Percentiles rank a stretch among this genome's conserved stretches.
Conservation (phyloP, 2,113 vertebrate species). For the Corynorhinus townsendii region DNA sequence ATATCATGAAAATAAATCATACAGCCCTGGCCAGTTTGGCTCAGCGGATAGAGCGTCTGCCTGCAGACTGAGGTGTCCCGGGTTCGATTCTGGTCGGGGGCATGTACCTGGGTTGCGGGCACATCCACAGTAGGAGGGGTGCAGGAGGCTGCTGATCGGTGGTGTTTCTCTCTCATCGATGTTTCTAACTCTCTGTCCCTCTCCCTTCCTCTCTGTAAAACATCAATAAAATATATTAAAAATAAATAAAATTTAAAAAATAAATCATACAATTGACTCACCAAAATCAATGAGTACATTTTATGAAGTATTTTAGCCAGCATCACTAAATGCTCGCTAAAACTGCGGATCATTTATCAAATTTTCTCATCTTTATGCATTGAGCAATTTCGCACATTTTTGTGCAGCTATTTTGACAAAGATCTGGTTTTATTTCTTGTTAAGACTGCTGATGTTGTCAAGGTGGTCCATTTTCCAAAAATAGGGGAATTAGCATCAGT, state of each 20-base stretch:
- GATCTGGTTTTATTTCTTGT: slow-evolving; percentile 77
- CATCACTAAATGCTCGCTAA: not conserved
- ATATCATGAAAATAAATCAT: not conserved
- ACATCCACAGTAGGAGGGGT: no score
- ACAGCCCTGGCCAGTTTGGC: no score
- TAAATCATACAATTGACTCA: not conserved
- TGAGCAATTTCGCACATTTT: not conserved
- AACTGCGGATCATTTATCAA: not conserved
- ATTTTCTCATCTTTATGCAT: not conserved
- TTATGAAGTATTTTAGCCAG: not conserved
- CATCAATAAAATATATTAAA: no score
- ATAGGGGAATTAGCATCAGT: slow-evolving; percentile 72
- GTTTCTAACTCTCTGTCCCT: no score
- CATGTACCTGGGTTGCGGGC: no score
- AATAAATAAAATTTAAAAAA: no score
- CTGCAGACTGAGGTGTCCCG: no score
- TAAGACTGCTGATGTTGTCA: slow-evolving; percentile 70
- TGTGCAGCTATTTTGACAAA: slow-evolving; percentile 63
- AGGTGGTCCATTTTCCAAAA: slow-evolving; percentile 77
- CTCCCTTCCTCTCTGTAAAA: no score
- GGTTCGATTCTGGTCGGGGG: no score
- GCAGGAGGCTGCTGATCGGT: no score
- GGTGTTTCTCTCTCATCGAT: no score
- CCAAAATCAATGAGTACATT: not conserved
- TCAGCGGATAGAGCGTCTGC: no score